phyloP scores from a whole-genome alignment of 2,797 vertebrate genomes.

The Anguilla obscura region DNA sequence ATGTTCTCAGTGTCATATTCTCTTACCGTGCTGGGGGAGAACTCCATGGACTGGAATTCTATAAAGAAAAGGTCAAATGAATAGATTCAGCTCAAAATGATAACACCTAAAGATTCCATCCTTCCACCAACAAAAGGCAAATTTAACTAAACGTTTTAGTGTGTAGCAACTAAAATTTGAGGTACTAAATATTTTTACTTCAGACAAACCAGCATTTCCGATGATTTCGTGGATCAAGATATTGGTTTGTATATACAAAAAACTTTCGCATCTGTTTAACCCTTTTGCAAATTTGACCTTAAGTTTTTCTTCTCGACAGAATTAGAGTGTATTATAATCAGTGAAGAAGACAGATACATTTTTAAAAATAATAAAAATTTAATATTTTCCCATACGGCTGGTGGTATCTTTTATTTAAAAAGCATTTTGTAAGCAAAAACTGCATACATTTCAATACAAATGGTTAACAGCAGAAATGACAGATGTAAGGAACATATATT shows the following conservation, averaged over 20 bases:
- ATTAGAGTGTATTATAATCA: neutral
- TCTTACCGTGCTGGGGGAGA: conserved; percentile 52
- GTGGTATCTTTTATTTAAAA: neutral
- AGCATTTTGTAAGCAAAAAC: conserved; percentile 18
- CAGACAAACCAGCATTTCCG: neutral
- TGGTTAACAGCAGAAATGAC: neutral
- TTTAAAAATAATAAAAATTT: no score
- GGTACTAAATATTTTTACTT: neutral
- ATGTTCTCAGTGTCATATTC: neutral
- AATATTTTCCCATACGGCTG: no score
- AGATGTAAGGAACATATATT: conserved; percentile 16
- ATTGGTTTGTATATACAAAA: neutral
- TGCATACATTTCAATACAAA: conserved; percentile 41
- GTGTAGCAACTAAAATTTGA: neutral
- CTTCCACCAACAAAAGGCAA: neutral
- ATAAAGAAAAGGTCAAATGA: neutral
- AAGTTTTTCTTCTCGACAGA: neutral
- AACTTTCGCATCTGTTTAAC: neutral
- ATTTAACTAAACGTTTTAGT: neutral
- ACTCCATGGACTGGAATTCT: conserved; percentile 48
- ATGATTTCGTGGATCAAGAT: neutral
- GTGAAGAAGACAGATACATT: no score
- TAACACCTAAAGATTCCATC: neutral
- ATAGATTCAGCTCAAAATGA: neutral
- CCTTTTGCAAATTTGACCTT: neutral